Conservation (phyloP, 1,140 invertebrate species). For the Argopecten irradians region DNA sequence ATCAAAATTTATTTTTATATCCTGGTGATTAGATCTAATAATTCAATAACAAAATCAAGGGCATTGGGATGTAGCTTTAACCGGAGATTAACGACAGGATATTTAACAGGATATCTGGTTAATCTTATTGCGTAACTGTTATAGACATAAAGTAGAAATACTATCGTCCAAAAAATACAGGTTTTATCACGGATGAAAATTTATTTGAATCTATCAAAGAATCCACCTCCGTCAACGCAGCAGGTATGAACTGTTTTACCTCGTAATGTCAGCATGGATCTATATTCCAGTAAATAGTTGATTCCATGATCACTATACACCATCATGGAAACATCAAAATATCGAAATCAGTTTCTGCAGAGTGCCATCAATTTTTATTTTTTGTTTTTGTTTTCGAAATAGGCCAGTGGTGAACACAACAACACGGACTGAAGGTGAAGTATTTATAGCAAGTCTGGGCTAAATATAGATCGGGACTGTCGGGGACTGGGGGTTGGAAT, state of each 20-base stretch:
- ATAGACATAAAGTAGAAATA: neutral
- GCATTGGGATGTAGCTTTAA: neutral
- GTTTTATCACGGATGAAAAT: neutral
- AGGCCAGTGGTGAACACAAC: neutral
- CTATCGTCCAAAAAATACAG: neutral
- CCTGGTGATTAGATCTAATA: neutral
- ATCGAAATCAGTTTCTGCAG: conserved; percentile 5
- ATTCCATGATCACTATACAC: neutral
- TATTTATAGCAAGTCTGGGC: neutral
- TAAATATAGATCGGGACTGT: neutral
- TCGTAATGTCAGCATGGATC: neutral
- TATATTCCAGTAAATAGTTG: neutral
- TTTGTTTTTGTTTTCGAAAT: neutral
- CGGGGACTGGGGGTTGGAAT: neutral
- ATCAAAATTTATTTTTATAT: too few species aligned
- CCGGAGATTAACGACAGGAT: neutral
- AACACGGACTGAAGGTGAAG: neutral
- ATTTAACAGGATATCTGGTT: neutral
- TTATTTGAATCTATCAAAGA: neutral
- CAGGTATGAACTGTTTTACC: neutral
- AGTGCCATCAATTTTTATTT: neutral
- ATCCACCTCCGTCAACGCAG: neutral
- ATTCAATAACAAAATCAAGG: neutral
- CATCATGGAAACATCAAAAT: neutral
- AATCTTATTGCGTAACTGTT: neutral